Conservation (phyloP, 1,140 invertebrate species). For the Oreohelix idahoensis region DNA sequence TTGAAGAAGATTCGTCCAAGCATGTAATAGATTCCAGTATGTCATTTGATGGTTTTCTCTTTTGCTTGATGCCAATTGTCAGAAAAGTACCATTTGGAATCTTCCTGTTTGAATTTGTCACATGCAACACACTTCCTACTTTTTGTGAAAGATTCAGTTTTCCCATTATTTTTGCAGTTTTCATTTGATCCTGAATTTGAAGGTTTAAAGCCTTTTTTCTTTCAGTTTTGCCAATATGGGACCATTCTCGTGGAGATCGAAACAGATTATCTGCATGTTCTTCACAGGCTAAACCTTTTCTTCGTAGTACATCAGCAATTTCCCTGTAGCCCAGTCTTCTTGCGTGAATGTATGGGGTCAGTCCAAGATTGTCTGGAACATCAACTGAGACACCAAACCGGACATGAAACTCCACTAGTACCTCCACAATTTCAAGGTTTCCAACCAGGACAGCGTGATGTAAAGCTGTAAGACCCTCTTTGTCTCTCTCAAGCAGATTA, state of each 20-base stretch:
- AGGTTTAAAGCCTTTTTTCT: constrained; percentile 45
- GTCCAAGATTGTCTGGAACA: constrained; percentile 58
- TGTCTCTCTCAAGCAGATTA: constrained; percentile 60
- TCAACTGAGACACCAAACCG: constrained; percentile 61
- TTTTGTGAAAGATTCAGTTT: background rate
- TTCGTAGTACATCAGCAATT: constrained; percentile 54
- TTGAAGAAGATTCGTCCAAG: too few species aligned
- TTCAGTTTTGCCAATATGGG: constrained; percentile 58
- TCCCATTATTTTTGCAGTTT: constrained; percentile 50
- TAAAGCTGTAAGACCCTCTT: constrained; percentile 59
- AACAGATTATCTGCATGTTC: constrained; percentile 60
- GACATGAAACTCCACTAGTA: constrained; percentile 53
- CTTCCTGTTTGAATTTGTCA: too few species aligned
- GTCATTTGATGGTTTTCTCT: too few species aligned
- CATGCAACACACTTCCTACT: background rate
- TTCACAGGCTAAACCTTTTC: constrained; percentile 54
- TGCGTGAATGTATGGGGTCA: constrained; percentile 65
- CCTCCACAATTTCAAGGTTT: constrained; percentile 46
- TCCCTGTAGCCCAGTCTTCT: constrained; percentile 59
- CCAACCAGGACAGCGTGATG: constrained; percentile 62
- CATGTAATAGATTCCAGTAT: too few species aligned
- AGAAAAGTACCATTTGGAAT: too few species aligned
- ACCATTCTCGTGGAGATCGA: constrained; percentile 60
- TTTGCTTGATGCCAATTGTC: too few species aligned
- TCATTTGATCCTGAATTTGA: constrained; percentile 47